Percentiles rank a stretch among this genome's conserved stretches.
Evolutionary conservation across 2,888 invertebrate genomes (phyloP).

Genomic region (Luperina testacea): DNA sequence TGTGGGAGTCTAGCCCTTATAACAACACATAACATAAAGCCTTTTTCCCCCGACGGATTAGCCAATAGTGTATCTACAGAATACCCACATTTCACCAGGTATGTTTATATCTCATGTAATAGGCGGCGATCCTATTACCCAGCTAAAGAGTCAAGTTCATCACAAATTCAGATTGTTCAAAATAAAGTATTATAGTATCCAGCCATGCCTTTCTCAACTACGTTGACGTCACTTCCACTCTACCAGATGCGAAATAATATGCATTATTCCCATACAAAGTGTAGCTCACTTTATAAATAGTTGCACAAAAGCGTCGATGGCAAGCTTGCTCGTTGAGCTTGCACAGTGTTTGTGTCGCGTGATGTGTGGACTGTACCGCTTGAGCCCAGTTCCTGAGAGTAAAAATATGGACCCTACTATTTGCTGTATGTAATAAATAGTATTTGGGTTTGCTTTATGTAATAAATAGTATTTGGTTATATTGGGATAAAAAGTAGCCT

Average conservation of each 20-base stretch:
- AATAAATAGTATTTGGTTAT: not conserved
- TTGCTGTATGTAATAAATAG: not conserved
- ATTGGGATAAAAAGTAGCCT: no score
- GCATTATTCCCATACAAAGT: not conserved
- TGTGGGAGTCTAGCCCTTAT: no score
- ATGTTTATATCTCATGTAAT: no score
- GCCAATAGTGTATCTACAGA: no score
- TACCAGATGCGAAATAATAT: constrained; percentile 2
- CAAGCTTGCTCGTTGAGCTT: constrained; percentile 22
- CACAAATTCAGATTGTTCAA: no score
- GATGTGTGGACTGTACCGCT: constrained; percentile 28
- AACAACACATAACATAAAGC: no score
- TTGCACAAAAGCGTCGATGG: constrained; percentile 24
- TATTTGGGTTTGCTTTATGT: constrained; percentile 1
- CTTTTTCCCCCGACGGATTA: no score
- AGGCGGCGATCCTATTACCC: no score
- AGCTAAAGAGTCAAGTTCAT: no score
- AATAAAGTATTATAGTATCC: not conserved
- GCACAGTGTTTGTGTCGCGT: constrained; percentile 32
- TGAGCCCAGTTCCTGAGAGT: constrained; percentile 22
- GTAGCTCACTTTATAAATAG: constrained; percentile 22
- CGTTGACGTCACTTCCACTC: not conserved
- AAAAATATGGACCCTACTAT: constrained; percentile 45
- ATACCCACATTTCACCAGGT: no score
- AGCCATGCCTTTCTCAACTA: not conserved